A percentile compares a stretch with the other conserved stretches of the same genome.
Evolutionary conservation across 2,113 vertebrate genomes (phyloP).

Genomic region (Phalacrocorax brasilianus): DNA sequence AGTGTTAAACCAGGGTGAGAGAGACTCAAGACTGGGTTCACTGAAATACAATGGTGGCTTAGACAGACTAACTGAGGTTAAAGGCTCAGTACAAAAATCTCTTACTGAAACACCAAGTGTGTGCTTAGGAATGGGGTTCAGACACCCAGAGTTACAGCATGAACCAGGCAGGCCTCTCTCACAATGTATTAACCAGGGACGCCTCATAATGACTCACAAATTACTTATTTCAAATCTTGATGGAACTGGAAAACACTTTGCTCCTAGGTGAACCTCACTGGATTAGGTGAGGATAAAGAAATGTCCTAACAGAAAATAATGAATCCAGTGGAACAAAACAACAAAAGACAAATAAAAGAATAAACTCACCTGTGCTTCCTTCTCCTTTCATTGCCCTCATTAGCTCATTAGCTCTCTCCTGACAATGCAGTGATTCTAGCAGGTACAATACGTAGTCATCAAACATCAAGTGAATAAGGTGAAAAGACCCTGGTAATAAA

Average conservation of each 20-base stretch:
- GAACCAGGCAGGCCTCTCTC: not conserved
- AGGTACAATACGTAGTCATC: constrained; percentile 98
- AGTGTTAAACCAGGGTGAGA: not conserved
- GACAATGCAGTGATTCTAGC: constrained; percentile 95
- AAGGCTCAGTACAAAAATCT: not conserved
- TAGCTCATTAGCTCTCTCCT: constrained; percentile 94
- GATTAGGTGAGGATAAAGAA: not conserved
- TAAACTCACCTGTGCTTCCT: constrained; percentile 83
- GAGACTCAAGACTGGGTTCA: not conserved
- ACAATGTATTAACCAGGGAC: not conserved
- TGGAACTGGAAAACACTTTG: not conserved
- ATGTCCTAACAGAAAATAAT: not conserved
- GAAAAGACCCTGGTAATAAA: constrained; percentile 88
- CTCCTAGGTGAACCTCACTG: not conserved
- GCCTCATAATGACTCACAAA: not conserved
- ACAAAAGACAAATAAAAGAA: not conserved
- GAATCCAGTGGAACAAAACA: not conserved
- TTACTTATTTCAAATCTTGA: not conserved
- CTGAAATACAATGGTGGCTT: not conserved
- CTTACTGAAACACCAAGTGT: not conserved
- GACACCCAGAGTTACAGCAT: not conserved
- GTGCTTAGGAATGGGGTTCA: not conserved
- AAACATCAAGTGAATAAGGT: constrained; percentile 98
- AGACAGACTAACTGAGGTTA: not conserved
- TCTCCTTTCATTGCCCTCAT: constrained; percentile 97